These are phyloP conservation scores for Frankliniella intonsa DNA, from an alignment of 2,888 invertebrate species.

Conservation along the genomic window DNA sequence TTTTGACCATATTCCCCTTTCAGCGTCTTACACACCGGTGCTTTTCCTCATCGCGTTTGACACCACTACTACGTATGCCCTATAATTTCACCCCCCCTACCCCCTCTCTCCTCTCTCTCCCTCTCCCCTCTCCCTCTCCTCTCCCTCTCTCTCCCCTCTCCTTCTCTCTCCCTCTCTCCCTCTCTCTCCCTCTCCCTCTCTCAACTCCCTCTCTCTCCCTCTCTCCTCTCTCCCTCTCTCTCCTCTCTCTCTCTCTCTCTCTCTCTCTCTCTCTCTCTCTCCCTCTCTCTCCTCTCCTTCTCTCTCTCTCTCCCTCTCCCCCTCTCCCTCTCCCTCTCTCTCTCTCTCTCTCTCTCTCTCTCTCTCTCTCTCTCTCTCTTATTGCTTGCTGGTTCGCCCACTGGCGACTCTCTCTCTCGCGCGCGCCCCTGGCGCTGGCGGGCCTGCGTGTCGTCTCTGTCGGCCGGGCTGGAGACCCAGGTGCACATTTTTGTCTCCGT, in stretches of 20 bases:
- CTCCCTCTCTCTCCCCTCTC: background rate
- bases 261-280: background rate
- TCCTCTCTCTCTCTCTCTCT: background rate
- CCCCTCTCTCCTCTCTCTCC: background rate
- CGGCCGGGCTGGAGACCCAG: background rate
- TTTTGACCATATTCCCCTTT: too few species aligned
- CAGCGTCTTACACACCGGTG: too few species aligned
- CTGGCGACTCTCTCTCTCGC: background rate
- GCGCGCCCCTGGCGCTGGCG: too few species aligned
- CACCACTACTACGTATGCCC: too few species aligned
- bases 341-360: conserved; percentile 1
- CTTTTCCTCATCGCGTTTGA: too few species aligned
- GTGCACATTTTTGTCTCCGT: background rate
- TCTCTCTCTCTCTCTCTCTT: background rate
- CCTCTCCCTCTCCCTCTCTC: background rate
- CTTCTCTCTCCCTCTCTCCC: background rate
- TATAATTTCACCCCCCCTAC: too few species aligned
- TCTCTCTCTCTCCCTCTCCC: background rate
- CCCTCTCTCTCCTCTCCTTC: background rate
- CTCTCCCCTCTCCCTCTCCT: background rate
- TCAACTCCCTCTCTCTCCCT: background rate
- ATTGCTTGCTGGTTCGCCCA: background rate
- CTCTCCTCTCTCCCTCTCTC: background rate
- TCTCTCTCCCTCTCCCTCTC: background rate
- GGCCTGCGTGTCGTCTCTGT: too few species aligned